Base-by-base conservation (phyloP, 2,888 invertebrate genomes). In the Xanthia togata region DNA sequence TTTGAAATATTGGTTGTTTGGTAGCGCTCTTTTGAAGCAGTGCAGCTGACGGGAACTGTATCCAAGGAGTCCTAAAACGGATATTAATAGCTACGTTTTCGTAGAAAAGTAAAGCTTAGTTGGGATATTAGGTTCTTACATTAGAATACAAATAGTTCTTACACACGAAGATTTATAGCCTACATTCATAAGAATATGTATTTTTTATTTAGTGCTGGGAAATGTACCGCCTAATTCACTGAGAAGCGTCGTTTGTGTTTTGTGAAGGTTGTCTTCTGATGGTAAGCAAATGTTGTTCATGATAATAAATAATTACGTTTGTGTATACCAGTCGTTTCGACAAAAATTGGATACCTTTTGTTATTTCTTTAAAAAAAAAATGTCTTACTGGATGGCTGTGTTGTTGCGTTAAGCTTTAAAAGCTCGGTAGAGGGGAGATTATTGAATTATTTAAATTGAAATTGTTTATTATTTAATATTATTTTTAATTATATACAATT, bases 1-100 rank as follows among this genome's bases (percentile, higher is more conserved):
- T 97, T 98, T 97, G 97, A 98, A 97, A 97, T 97, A 97, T 97
- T 97, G 96, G 95, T 93, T 94, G 75, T 82, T 87, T 82, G 86
- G 82, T 87, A 87, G 88, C 84, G 86, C 84, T 87, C 70, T 89
- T 88, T 84, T 78, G 68, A 87, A 90, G 90, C 90, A 81, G 90
- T 93, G 93, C 92, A 90, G 91, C 89, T 91, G 91, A 89, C 88
- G 92, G 92, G 89, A 89, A 91, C 90, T 85, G 91, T 90, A 88
- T 91, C 89, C 91, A 90, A 92, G 92, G 89, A 90, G 86, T 93
- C 91, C 90, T 91, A 91, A 91, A 90, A 91, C 89, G 90, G 93
- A 90, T 91, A 89, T 88, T 88, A 87, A 89, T 89, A 92, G 90
- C 93, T 95, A 94, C 91, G 84, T 89, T 89, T 86, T 92, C 89